Evolutionary conservation across 2,888 invertebrate species (phyloP).

Genomic region (Drosophila monieri): DNA sequence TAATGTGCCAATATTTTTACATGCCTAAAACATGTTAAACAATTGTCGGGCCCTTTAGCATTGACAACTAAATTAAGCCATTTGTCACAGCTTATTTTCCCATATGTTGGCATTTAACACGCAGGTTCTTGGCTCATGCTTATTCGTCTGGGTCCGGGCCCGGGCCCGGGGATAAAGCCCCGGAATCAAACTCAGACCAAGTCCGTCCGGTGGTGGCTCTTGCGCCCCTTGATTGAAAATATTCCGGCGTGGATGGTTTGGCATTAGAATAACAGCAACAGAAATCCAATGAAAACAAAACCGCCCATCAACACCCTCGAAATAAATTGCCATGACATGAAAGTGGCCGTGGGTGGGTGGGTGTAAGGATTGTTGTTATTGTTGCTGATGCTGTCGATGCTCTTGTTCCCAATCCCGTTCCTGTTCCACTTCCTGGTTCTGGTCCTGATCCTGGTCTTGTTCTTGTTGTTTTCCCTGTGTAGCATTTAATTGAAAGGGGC

Average conservation of each 20-base stretch:
- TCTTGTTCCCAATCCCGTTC: slow-evolving; percentile 33
- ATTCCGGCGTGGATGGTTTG: slow-evolving; percentile 59
- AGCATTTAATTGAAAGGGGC: slow-evolving; percentile 79
- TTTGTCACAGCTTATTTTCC: slow-evolving; percentile 84
- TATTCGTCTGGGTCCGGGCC: neutral
- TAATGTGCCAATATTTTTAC: slow-evolving; percentile 76
- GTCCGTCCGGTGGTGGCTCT: slow-evolving; percentile 47
- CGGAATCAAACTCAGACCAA: slow-evolving; percentile 18
- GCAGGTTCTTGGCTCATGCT: slow-evolving; percentile 52
- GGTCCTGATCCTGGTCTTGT: slow-evolving; percentile 39
- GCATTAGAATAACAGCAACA: slow-evolving; percentile 79
- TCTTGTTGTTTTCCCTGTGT: slow-evolving; percentile 55
- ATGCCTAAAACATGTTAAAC: slow-evolving; percentile 69
- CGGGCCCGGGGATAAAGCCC: slow-evolving; percentile 19
- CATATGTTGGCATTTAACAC: slow-evolving; percentile 84
- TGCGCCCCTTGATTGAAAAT: slow-evolving; percentile 71
- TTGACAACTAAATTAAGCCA: slow-evolving; percentile 84
- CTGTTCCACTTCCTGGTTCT: slow-evolving; percentile 10
- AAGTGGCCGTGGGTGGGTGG: slow-evolving; percentile 36
- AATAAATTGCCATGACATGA: slow-evolving; percentile 67
- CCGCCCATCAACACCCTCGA: slow-evolving; percentile 82
- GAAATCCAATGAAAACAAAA: slow-evolving; percentile 82
- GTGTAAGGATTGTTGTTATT: slow-evolving; percentile 42
- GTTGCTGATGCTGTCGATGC: slow-evolving; percentile 52
- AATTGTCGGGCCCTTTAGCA: slow-evolving; percentile 39